Evolutionary conservation across 2,888 invertebrate species (phyloP).

Genomic region (Amblyjoppa proteus): DNA sequence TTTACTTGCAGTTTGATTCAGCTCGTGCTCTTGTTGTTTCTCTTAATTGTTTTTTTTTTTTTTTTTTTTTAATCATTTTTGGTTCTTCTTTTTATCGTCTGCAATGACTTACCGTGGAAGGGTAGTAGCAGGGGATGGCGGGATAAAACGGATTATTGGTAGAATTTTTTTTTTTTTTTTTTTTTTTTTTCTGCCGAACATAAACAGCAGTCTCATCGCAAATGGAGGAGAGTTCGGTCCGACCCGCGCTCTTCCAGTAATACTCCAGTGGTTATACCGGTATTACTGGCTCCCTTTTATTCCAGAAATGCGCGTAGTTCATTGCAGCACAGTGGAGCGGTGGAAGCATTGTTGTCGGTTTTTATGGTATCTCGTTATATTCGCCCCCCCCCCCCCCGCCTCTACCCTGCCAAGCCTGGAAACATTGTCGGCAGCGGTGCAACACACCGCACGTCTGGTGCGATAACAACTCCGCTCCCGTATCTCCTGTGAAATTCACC

Average conservation of each 20-base stretch:
- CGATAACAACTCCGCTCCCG: conserved; percentile 29
- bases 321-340: conserved; percentile 7
- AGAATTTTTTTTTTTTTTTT: background rate
- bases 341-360: conserved; percentile 52
- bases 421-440: conserved; percentile 55
- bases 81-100: background rate
- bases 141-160: too few species aligned
- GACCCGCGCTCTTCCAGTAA: conserved; percentile 19
- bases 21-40: background rate
- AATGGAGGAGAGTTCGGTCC: background rate
- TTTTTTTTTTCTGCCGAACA: background rate
- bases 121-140: too few species aligned
- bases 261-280: conserved; percentile 30
- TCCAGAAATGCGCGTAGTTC: conserved; percentile 2
- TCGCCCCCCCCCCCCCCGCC: conserved; percentile 54
- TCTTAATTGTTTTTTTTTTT: background rate
- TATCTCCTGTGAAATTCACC: conserved; percentile 29
- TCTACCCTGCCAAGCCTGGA: conserved; percentile 11
- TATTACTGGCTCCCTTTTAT: conserved; percentile 45
- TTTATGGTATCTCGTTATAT: conserved; percentile 66
- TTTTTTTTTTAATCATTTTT: background rate
- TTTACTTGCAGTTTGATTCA: background rate
- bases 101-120: background rate
- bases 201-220: background rate
- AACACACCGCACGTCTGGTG: conserved; percentile 45